phyloP scores from a whole-genome alignment of 2,113 vertebrate species.

The zebrafish (Danio rerio) region DNA sequence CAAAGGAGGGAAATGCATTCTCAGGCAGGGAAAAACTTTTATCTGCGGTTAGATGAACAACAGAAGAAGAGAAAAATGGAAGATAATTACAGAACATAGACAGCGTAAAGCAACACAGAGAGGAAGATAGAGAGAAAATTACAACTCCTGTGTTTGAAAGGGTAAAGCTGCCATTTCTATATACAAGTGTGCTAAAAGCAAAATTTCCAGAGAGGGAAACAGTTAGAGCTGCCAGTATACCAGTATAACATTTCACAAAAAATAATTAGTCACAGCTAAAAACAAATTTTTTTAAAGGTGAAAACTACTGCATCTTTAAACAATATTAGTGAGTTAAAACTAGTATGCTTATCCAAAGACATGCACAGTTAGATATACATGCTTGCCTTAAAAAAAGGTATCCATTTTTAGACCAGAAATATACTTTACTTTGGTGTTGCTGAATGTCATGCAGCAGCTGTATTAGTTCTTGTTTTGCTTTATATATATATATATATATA shows the following conservation, averaged over 20 bases:
- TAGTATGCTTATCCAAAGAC: background rate
- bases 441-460: background rate
- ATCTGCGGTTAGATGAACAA: constrained; percentile 1
- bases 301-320: background rate
- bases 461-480: background rate
- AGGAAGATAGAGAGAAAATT: background rate
- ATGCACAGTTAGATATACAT: background rate
- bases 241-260: background rate
- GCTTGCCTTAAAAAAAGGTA: background rate
- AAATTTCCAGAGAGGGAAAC: background rate
- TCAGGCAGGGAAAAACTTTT: background rate
- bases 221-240: background rate
- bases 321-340: too few species aligned
- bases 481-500: background rate
- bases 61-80: background rate
- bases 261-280: background rate
- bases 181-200: background rate
- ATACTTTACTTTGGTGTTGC: background rate
- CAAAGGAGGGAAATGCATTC: background rate
- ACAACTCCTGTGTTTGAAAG: background rate
- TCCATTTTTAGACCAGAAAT: background rate
- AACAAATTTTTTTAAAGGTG: too few species aligned
- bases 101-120: background rate
- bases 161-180: background rate
- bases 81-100: background rate